phyloP scores from a whole-genome alignment of 2,113 vertebrate genomes.

The Otus sunia region DNA sequence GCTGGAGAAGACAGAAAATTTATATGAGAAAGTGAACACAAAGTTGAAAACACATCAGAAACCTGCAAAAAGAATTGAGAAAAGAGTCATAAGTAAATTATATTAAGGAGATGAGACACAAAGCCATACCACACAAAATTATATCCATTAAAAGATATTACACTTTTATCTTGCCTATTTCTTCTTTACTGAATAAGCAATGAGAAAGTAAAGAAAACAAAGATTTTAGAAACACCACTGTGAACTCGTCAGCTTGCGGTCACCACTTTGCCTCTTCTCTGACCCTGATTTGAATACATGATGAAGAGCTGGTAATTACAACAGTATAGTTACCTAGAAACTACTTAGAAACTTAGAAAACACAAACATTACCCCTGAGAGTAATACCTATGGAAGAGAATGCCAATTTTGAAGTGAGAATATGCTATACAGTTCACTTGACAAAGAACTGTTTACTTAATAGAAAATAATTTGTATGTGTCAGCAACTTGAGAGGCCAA shows the following conservation, averaged over 20 bases:
- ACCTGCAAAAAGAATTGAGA: neutral
- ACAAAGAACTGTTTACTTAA: neutral
- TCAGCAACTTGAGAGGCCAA: neutral
- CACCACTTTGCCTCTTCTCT: neutral
- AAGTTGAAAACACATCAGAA: neutral
- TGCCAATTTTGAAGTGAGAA: neutral
- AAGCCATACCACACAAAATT: neutral
- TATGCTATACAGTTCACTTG: neutral
- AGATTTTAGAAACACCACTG: neutral
- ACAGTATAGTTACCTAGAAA: neutral
- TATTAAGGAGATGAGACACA: neutral
- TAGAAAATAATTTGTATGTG: neutral
- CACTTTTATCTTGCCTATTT: neutral
- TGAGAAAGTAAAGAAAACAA: neutral
- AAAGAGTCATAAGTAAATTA: neutral
- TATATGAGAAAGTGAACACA: neutral
- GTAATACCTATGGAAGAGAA: neutral
- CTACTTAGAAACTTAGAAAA: neutral
- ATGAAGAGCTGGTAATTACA: neutral
- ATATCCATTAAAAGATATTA: neutral
- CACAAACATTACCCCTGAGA: neutral
- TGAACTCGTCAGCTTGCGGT: neutral
- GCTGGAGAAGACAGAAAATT: neutral
- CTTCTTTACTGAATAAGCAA: neutral
- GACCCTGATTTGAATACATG: rapidly evolving